Evolutionary conservation across 2,797 vertebrate genomes (phyloP).

Genomic region (Apodemus agrarius): DNA sequence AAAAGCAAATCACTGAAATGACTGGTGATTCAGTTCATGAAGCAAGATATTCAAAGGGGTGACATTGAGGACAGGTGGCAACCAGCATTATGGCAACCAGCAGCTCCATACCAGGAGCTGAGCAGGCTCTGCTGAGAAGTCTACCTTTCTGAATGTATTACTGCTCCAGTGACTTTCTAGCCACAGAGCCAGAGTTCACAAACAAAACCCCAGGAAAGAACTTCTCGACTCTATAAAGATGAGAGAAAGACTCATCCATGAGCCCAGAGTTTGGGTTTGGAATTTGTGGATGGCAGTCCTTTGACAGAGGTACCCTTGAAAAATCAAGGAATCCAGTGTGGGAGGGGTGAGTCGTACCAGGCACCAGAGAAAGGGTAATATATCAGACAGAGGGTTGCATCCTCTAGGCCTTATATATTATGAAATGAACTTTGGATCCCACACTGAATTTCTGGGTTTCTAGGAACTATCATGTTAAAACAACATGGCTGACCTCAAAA

Average conservation of each 20-base stretch:
- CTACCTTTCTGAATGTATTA: slow-evolving; percentile 71
- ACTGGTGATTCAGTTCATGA: slow-evolving; percentile 86
- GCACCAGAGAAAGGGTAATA: not conserved
- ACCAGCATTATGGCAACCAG: slow-evolving; percentile 77
- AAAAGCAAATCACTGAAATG: slow-evolving; percentile 86
- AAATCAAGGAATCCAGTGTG: not conserved
- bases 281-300: not conserved
- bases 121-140: slow-evolving; percentile 69
- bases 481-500: slow-evolving; percentile 75
- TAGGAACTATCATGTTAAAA: slow-evolving; percentile 77
- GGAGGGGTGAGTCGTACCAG: not conserved
- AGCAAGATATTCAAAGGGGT: slow-evolving; percentile 84
- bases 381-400: slow-evolving; percentile 27
- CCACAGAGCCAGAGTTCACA: slow-evolving; percentile 67
- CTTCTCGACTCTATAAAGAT: slow-evolving; percentile 56
- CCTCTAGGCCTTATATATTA: not conserved
- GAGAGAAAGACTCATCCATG: not conserved
- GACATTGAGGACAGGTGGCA: slow-evolving; percentile 83
- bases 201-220: slow-evolving; percentile 54
- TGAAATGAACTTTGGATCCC: slow-evolving; percentile 19
- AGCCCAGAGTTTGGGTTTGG: slow-evolving; percentile 22
- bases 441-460: slow-evolving; percentile 55
- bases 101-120: slow-evolving; percentile 81
- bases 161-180: slow-evolving; percentile 50
- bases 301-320: not conserved